Percentiles rank a stretch among this genome's conserved stretches.
Evolutionary conservation across 2,888 invertebrate species (phyloP).

Genomic region (Pseudococcus longispinus): DNA sequence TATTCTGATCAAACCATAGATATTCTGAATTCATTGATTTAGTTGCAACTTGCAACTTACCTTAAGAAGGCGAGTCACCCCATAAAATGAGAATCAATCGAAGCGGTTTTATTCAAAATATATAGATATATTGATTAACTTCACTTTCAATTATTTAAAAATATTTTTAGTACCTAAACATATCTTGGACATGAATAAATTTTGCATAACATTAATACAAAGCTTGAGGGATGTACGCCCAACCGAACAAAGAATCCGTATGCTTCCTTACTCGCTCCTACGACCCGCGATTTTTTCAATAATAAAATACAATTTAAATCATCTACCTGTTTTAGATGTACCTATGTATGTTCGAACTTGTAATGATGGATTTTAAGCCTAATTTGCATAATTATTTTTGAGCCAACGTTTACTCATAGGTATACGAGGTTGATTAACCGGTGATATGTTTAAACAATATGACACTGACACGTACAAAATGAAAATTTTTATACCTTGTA

Average conservation of each 20-base stretch:
- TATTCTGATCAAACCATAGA: background rate
- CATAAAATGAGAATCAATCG: background rate
- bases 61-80: background rate
- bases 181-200: background rate
- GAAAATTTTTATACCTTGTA: constrained; percentile 2
- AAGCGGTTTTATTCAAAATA: background rate
- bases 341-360: background rate
- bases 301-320: constrained; percentile 16
- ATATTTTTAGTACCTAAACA: background rate
- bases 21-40: background rate
- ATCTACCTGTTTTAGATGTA: background rate
- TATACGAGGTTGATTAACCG: background rate
- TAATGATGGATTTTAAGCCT: background rate
- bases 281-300: background rate
- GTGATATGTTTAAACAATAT: background rate
- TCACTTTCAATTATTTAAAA: background rate
- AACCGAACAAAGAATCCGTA: background rate
- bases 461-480: background rate
- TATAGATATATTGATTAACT: background rate
- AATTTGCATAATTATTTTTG: constrained; percentile 12
- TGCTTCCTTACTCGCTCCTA: background rate
- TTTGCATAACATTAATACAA: background rate
- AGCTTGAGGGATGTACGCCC: constrained; percentile 1
- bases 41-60: background rate
- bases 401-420: background rate